Percentiles rank a stretch among this genome's conserved stretches.
Evolutionary conservation across 2,797 vertebrate species (phyloP).

Genomic region (Aselliscus stoliczkanus): DNA sequence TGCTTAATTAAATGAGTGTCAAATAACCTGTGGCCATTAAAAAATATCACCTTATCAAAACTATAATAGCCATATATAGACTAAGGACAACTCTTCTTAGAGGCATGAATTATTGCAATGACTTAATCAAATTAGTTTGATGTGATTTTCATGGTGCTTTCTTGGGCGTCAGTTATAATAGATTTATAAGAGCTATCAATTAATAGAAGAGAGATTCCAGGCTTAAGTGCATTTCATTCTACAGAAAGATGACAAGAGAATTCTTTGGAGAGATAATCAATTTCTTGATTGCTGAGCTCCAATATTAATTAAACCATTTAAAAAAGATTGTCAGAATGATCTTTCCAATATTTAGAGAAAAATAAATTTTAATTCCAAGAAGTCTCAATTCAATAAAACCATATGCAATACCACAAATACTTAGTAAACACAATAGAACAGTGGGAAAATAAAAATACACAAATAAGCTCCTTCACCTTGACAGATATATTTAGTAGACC

Average conservation of each 20-base stretch:
- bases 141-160: not conserved
- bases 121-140: not conserved
- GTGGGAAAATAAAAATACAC: not conserved
- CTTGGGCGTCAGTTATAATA: not conserved
- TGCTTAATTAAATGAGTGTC: not conserved
- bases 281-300: not conserved
- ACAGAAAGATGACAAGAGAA: not conserved
- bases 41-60: not conserved
- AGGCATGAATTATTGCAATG: not conserved
- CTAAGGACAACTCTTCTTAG: not conserved
- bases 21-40: not conserved
- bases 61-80: not conserved
- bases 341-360: not conserved
- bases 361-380: not conserved
- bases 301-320: not conserved
- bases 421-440: not conserved
- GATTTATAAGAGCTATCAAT: not conserved
- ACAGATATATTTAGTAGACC: not conserved
- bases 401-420: not conserved
- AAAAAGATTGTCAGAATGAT: not conserved
- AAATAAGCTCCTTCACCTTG: not conserved
- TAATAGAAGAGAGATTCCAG: not conserved
- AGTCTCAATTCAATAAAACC: not conserved
- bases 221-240: not conserved
- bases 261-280: not conserved